These are phyloP conservation scores for Synanthedon andrenaeformis DNA, from an alignment of 2,888 invertebrate species.

Conservation along the genomic window DNA sequence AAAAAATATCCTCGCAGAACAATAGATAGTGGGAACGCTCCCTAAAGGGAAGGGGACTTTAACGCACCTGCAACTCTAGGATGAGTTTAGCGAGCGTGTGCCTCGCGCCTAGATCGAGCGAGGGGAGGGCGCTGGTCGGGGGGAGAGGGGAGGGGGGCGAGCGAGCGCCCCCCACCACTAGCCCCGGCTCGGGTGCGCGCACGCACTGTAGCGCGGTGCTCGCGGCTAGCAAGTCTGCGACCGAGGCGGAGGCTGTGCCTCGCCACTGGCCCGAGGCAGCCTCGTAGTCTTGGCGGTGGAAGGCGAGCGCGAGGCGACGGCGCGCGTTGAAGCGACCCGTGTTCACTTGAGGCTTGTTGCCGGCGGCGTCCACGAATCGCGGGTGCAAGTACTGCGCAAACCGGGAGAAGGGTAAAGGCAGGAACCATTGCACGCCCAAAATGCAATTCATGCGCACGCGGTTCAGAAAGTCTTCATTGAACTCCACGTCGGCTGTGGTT, in stretches of 20 bases:
- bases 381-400: slow-evolving; percentile 83
- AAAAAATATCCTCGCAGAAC: no score
- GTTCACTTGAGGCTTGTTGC: slow-evolving; percentile 68
- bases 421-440: slow-evolving; percentile 87
- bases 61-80: slow-evolving; percentile 34
- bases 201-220: slow-evolving; percentile 74
- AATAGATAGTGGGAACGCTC: no score
- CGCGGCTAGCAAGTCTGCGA: slow-evolving; percentile 50
- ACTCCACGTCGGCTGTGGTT: slow-evolving; percentile 75
- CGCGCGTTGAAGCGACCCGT: slow-evolving; percentile 83
- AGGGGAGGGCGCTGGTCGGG: slow-evolving; percentile 63
- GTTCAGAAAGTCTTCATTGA: slow-evolving; percentile 89
- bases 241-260: slow-evolving; percentile 9
- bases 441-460: slow-evolving; percentile 96
- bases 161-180: slow-evolving; percentile 36
- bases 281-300: slow-evolving; percentile 87
- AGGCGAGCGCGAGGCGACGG: slow-evolving; percentile 79
- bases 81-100: slow-evolving; percentile 71
- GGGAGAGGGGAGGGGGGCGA: slow-evolving; percentile 14
- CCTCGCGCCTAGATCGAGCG: slow-evolving; percentile 45
- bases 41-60: background rate
- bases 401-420: slow-evolving; percentile 91
- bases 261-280: slow-evolving; percentile 7
- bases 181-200: slow-evolving; percentile 84
- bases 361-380: slow-evolving; percentile 75